Base-by-base conservation (phyloP, 2,113 vertebrate genomes). In the Spilogale gracilis region DNA sequence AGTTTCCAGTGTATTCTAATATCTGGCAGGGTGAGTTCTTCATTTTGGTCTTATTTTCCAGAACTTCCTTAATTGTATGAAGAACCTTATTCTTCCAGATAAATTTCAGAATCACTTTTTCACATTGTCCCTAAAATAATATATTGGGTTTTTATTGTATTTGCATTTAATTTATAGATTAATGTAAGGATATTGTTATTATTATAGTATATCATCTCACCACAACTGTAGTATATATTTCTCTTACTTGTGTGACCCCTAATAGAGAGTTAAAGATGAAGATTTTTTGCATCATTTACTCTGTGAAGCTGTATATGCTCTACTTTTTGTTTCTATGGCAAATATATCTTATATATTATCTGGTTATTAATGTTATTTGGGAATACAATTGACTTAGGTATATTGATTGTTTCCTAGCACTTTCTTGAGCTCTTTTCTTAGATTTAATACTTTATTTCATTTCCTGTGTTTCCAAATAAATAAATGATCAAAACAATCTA, bases 381-480 rank as follows among this genome's bases (percentile, higher is more conserved):
- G 30, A 92, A 88, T 81, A 82, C 17, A 58, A 9, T 74, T 86
- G 65, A 91, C 63, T 94, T 65, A 65, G 65, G 14, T 65, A 17
- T 74, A 67, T 50, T 50, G 30, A 58, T 67, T 65, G 56, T n/a
- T 91, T 67, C 79, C 23, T 71, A 89, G 23, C 30, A 84, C 9
- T 71, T 48, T 63, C 6, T 56, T 84, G 56, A 58, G 5, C 17
- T 69, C 27, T 78, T 89, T 92, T 45, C 23, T 67, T 86, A 48
- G 32, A 58, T 69, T 78, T 69, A 87, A n/a, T 61, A 95, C 11
- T 52, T 76, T 21, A 32, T 71, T 92, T 56, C 45, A 54, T 95
- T 94, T 91, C 21, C 76, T 60, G 8, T 17, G 23, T 78, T 92
- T 78, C 21, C 52, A 87, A 87, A 60, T 67, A 91, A 83, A 94